Evolutionary conservation across 1,140 invertebrate species (phyloP).

Genomic region (Patella vulgata): DNA sequence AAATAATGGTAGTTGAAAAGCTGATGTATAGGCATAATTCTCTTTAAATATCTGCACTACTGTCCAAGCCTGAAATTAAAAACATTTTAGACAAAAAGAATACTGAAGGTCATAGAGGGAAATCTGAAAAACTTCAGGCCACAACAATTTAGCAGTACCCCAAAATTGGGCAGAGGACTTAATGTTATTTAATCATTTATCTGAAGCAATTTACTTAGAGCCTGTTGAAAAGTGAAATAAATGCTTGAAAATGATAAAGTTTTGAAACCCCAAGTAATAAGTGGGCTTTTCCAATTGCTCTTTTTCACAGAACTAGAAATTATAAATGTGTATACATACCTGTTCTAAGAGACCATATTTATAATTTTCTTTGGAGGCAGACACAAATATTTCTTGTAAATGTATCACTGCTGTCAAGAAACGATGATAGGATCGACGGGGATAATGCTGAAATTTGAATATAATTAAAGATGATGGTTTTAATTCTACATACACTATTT

Average conservation of each 20-base stretch:
- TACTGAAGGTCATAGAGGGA: too few relatives aligned
- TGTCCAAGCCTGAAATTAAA: conserved; percentile 50
- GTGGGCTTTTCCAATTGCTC: too few relatives aligned
- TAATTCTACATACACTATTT: too few relatives aligned
- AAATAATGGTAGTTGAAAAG: conserved; percentile 58
- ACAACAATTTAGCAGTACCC: too few relatives aligned
- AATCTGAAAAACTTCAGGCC: too few relatives aligned
- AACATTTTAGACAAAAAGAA: not conserved
- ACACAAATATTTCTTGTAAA: conserved; percentile 61
- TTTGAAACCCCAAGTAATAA: too few relatives aligned
- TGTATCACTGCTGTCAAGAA: conserved; percentile 58
- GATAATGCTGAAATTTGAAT: conserved; percentile 62
- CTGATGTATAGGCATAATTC: conserved; percentile 48
- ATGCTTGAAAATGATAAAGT: too few relatives aligned
- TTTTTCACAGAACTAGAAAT: too few relatives aligned
- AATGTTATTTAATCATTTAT: too few relatives aligned
- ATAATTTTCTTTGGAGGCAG: conserved; percentile 55
- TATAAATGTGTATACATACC: conserved; percentile 28
- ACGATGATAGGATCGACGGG: conserved; percentile 53
- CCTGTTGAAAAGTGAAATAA: too few relatives aligned
- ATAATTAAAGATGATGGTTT: not conserved
- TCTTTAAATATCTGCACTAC: conserved; percentile 53
- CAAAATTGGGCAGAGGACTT: too few relatives aligned
- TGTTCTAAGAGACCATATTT: conserved; percentile 62
- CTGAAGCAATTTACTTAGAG: too few relatives aligned